Conservation (phyloP, 2,797 vertebrate species). For the Microctenopoma lineatum region DNA sequence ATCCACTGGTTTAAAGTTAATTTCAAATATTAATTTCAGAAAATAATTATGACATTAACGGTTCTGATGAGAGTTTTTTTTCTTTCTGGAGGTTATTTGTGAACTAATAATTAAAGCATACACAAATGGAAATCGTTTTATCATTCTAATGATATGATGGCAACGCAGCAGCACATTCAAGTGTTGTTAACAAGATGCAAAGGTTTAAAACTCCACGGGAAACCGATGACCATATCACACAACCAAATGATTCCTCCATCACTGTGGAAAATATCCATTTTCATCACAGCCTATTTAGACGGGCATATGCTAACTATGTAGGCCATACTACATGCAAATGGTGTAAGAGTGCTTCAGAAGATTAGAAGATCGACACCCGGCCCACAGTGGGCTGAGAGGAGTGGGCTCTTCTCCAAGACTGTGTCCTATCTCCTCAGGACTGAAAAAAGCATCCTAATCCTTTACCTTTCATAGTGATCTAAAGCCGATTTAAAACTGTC, state of each 20-base stretch:
- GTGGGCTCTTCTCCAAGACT: slow-evolving; percentile 79
- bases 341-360: slow-evolving; percentile 77
- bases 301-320: slow-evolving; percentile 68
- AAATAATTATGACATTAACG: slow-evolving; percentile 1
- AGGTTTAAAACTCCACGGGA: slow-evolving; percentile 1
- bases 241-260: slow-evolving; percentile 31
- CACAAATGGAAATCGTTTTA: background rate
- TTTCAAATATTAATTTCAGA: background rate
- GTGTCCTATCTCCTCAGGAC: slow-evolving; percentile 80
- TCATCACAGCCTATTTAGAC: slow-evolving; percentile 48
- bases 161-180: slow-evolving; percentile 8
- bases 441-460: slow-evolving; percentile 81
- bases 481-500: slow-evolving; percentile 84
- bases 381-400: slow-evolving; percentile 75
- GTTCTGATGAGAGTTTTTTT: background rate
- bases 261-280: slow-evolving; percentile 37
- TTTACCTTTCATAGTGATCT: slow-evolving; percentile 83
- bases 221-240: slow-evolving; percentile 37
- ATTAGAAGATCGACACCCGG: slow-evolving; percentile 81
- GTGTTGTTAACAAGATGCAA: background rate
- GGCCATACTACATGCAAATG: slow-evolving; percentile 77
- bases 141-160: slow-evolving; percentile 14
- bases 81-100: background rate
- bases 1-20: slow-evolving; percentile 1
- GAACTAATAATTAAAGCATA: slow-evolving; percentile 2